Evolutionary conservation across 2,888 invertebrate genomes (phyloP), one percentile per base, ranked within the genome.

Genomic region (Psylliodes chrysocephalus): DNA sequence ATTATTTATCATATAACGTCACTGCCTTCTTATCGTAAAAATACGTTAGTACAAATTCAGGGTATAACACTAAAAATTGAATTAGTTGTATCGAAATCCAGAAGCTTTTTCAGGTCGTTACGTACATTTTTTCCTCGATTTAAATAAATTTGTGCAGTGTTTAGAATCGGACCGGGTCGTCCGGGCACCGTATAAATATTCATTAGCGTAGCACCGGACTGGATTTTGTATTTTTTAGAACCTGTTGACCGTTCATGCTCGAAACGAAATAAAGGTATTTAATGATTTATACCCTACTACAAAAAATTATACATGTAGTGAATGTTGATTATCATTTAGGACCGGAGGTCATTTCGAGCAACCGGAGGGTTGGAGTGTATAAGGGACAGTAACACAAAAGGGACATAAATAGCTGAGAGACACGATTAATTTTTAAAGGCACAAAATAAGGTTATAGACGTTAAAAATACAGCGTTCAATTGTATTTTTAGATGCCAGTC

Each of bases 111-210:
- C n/a, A n/a, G n/a, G n/a, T n/a, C n/a, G n/a, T n/a, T n/a, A n/a
- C n/a, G n/a, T n/a, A n/a, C n/a, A n/a, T 42, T 17, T 42, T 42
- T 10, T 18, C n/a, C 28, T 28, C 42, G 28, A 30, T 19, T 42
- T 14, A 60, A 51, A 60, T 51, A 60, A 60, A 60, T 60, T 42
- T 4, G 55, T 54, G 40, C 25, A 28, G 49, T 62, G 54, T 61
- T 17, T 59, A 56, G 51, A 40, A 64, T 69, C 64, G 68, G 61
- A 67, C 59, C 62, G 60, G 63, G 66, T 69, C 69, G 67, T 68
- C 60, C 71, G 46, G 65, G 68, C 68, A 62, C 64, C 55, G 56
- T 67, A 74, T 74, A 74, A 74, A 74, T 73, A 73, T 72, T 72
- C 72, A 73, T 74, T 74, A 71, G 63, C 56, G 54, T 60, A 65